phyloP scores from a whole-genome alignment of 2,797 vertebrate species.

The Leptoclinus maculatus region DNA sequence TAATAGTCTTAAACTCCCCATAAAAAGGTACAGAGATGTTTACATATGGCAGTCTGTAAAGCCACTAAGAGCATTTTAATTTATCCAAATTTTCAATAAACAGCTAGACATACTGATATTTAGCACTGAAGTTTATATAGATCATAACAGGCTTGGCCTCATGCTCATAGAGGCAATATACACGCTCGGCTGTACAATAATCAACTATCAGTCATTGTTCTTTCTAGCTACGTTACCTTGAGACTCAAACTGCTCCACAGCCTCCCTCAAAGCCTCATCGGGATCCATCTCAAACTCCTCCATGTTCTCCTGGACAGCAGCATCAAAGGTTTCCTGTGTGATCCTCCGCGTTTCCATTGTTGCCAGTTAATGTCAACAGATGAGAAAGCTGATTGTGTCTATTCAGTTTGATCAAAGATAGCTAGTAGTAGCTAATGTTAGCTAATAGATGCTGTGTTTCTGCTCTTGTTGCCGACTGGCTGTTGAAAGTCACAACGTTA shows the following conservation, averaged over 20 bases:
- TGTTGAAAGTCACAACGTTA: neutral
- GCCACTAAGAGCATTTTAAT: neutral
- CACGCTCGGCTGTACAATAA: neutral
- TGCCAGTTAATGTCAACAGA: neutral
- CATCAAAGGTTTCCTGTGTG: constrained; percentile 95
- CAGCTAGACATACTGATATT: neutral
- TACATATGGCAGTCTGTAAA: neutral
- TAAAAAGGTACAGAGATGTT: neutral
- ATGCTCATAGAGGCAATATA: neutral
- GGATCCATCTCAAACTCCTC: constrained; percentile 93
- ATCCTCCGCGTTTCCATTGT: constrained; percentile 90
- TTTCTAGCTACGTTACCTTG: constrained; percentile 85
- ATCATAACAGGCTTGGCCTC: neutral
- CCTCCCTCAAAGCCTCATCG: constrained; percentile 90
- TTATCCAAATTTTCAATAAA: neutral
- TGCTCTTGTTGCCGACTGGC: neutral
- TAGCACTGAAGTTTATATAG: too few relatives aligned
- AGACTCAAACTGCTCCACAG: constrained; percentile 93
- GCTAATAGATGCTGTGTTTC: neutral
- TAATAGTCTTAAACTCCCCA: neutral
- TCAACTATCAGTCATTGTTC: neutral
- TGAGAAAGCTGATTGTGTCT: neutral
- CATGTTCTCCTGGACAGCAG: constrained; percentile 92
- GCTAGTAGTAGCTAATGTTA: constrained; percentile 12
- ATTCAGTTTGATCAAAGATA: neutral